phyloP scores from a whole-genome alignment of 2,797 vertebrate genomes.

The Apogon talboti region DNA sequence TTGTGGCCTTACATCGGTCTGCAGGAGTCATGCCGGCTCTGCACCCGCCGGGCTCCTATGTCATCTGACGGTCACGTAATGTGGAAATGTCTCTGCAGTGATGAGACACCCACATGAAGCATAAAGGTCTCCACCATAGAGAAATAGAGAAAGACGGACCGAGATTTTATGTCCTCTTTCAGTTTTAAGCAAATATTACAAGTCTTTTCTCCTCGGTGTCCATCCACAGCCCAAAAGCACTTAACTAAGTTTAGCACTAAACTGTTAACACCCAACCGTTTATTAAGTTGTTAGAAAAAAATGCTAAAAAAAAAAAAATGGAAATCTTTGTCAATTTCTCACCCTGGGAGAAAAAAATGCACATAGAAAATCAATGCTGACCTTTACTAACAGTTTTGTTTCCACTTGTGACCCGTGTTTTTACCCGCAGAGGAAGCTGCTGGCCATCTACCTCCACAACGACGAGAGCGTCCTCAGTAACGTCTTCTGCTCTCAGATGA shows the following conservation, averaged over 20 bases:
- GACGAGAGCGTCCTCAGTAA: slow-evolving; percentile 99
- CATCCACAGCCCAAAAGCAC: neutral
- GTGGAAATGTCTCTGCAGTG: slow-evolving; percentile 51
- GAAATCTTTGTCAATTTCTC: neutral
- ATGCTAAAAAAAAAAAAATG: neutral
- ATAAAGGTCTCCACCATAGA: slow-evolving; percentile 13
- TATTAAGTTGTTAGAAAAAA: slow-evolving; percentile 2
- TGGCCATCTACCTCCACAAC: slow-evolving; percentile 99
- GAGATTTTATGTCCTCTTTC: neutral
- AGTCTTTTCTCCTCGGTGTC: neutral
- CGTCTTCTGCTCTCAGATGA: slow-evolving; percentile 99
- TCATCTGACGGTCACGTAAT: slow-evolving; percentile 48
- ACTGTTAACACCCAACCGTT: slow-evolving; percentile 3
- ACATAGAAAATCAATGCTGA: neutral
- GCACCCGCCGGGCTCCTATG: slow-evolving; percentile 32
- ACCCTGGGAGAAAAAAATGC: neutral
- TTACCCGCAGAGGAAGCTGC: slow-evolving; percentile 94
- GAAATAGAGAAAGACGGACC: neutral
- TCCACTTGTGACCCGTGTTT: slow-evolving; percentile 74
- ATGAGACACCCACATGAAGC: slow-evolving; percentile 14
- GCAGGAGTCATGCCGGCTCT: slow-evolving; percentile 51
- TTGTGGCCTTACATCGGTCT: slow-evolving; percentile 63
- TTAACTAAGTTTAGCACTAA: neutral
- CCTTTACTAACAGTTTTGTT: neutral
- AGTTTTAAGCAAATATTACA: slow-evolving; percentile 1